Evolutionary conservation across 2,113 vertebrate species (phyloP), one percentile per base, ranked within the genome.

Genomic region (Verasper variegatus): DNA sequence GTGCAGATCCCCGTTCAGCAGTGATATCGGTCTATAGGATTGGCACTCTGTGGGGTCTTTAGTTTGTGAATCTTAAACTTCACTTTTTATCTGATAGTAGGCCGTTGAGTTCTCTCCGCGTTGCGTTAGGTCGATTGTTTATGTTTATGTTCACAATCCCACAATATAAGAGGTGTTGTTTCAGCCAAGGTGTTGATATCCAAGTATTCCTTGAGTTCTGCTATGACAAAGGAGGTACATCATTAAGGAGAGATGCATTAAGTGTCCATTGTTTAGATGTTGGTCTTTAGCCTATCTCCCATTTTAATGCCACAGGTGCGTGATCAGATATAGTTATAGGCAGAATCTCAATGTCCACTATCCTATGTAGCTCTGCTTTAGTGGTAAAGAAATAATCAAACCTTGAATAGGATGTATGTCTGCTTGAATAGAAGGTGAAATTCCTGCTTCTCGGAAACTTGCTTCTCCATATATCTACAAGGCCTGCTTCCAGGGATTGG

Each of bases 391-490:
- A 67, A 12, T 24, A 27, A 21, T 61, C 56, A 1, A 54, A 61
- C 18, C 64, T 61, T 0, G 74, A 68, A 3, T 68, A 76, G 3
- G 57, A 68, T 14, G 31, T 0, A 1, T 68, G 73, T 20, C 65
- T 76, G 1, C 2, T 8, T 14, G 74, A 76, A 2, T 61, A 68
- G 5, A 68, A 68, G 2, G 45, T 67, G 5, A 76, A 76, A 8
- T 60, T 45, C 13, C 12, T 40, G 3, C 55, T 1, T 68, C 15
- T 68, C 1, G 55, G 40, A 11, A 14, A 51, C 4, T 52, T 76
- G 2, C 45, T 52, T 23, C 73, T 68, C 47, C 65, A 68, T 20
- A 68, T 5, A 42, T 61, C 74, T 7, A 54, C 56, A 1, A 68
- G 23, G 3, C 47, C 64, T 2, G 26, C 0, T 15, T 61, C 47